phyloP scores from a whole-genome alignment of 1,140 invertebrate genomes.

The Pogonus chalceus region DNA sequence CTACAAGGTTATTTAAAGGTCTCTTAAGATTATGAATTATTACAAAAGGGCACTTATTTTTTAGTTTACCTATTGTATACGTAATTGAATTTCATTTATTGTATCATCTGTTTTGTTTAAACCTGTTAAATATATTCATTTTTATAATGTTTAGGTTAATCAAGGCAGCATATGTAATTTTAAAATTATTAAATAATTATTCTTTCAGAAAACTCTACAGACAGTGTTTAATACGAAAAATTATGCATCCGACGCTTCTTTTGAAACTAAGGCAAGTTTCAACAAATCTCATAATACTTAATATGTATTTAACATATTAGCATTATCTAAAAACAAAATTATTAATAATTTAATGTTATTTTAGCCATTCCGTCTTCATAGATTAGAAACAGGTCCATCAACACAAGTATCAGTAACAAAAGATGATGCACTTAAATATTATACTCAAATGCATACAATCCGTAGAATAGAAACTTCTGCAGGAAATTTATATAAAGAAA shows the following conservation, averaged over 20 bases:
- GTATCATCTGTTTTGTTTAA: not conserved
- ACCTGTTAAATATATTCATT: not conserved
- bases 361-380: conserved; percentile 80
- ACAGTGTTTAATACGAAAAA: conserved; percentile 31
- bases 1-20: conserved; percentile 4
- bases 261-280: conserved; percentile 55
- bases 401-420: conserved; percentile 61
- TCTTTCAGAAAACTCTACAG: not conserved
- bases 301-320: conserved; percentile 8
- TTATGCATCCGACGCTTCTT: conserved; percentile 58
- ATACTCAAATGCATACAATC: conserved; percentile 74
- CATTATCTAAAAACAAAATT: conserved; percentile 15
- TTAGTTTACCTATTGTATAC: not conserved
- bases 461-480: conserved; percentile 89
- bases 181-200: not conserved
- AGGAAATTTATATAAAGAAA: conserved; percentile 52
- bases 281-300: no score
- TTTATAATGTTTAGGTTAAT: not conserved
- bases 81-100: not conserved
- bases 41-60: not conserved
- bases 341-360: conserved; percentile 16
- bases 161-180: not conserved
- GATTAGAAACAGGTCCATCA: conserved; percentile 72
- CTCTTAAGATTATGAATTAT: not conserved
- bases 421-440: conserved; percentile 75